Conservation (phyloP, 2,797 vertebrate genomes). For the Linurgus olivaceus region DNA sequence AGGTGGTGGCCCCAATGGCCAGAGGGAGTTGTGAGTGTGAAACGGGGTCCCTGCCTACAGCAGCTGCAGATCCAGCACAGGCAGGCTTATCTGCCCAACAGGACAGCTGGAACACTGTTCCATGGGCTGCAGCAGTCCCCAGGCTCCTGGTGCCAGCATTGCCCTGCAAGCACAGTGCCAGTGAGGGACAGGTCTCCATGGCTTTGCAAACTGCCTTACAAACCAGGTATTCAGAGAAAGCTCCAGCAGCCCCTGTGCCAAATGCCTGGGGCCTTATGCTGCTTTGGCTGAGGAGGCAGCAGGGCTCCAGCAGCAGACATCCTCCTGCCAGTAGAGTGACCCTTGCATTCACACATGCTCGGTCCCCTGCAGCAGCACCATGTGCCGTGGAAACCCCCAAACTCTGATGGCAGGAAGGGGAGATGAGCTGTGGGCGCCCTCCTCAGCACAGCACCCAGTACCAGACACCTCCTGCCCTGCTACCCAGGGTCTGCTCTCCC, state of each 20-base stretch:
- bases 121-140: not conserved
- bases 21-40: not conserved
- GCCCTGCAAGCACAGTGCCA: accelerated
- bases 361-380: accelerated
- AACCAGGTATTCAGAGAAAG: not conserved
- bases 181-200: not conserved
- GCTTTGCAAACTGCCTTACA: not conserved
- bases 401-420: accelerated
- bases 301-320: not conserved
- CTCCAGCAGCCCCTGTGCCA: not conserved
- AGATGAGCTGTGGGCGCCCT: not conserved
- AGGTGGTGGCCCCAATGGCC: accelerated
- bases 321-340: not conserved
- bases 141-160: not conserved
- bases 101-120: not conserved
- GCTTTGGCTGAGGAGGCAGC: not conserved
- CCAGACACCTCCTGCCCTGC: not conserved
- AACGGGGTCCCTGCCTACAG: not conserved
- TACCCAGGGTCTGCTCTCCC: not conserved
- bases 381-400: accelerated
- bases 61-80: not conserved
- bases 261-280: not conserved
- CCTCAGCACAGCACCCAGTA: not conserved
- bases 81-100: not conserved
- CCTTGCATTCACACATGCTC: not conserved